phyloP scores from a whole-genome alignment of 2,113 vertebrate species.

The Dissostichus mawsoni region DNA sequence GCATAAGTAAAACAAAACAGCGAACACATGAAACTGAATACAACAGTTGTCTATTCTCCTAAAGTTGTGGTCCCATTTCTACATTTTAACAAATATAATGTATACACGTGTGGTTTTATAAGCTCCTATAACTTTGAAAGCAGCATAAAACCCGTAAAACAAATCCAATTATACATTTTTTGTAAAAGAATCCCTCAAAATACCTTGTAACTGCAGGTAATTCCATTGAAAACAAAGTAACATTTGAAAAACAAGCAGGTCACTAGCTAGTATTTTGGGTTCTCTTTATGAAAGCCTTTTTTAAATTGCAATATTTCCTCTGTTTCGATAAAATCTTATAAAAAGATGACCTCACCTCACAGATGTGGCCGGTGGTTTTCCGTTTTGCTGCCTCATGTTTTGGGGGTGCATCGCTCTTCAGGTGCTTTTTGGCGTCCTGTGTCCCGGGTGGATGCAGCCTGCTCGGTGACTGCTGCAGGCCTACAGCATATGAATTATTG shows the following conservation, averaged over 20 bases:
- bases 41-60: background rate
- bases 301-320: background rate
- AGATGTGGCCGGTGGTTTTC: background rate
- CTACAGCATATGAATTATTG: slow-evolving; percentile 68
- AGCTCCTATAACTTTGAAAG: background rate
- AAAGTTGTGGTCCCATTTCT: background rate
- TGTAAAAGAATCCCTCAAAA: background rate
- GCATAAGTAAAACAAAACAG: background rate
- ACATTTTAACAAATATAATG: background rate
- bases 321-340: background rate
- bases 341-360: slow-evolving; percentile 26
- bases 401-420: background rate
- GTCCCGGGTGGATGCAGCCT: background rate
- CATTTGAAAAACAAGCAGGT: background rate
- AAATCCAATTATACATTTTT: background rate
- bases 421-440: background rate
- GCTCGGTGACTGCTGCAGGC: slow-evolving; percentile 14
- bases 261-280: background rate
- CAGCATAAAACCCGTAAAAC: background rate
- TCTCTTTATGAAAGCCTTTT: background rate
- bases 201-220: background rate
- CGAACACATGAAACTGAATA: background rate
- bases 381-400: background rate
- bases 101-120: background rate
- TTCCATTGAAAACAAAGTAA: background rate